phyloP scores from a whole-genome alignment of 30 jellyfish, hydroid and myxozoan species.

The Aurelia sp. region DNA sequence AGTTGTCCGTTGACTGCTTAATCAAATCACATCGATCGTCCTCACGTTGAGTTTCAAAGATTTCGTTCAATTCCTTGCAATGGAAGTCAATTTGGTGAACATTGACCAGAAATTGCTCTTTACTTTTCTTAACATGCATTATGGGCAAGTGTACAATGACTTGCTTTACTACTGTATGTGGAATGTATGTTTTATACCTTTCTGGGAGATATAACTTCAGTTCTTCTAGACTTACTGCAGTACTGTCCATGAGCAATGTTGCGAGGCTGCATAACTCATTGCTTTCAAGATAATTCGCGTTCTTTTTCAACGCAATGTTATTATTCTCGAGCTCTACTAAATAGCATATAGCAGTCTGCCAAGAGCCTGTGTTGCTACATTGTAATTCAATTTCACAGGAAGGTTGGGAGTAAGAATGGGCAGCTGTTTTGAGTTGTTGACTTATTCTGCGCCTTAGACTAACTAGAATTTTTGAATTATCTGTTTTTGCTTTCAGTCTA shows the following conservation, averaged over 20 bases:
- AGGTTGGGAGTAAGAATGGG: too few relatives aligned
- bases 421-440: too few relatives aligned
- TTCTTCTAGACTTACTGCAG: conserved; percentile 9
- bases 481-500: too few relatives aligned
- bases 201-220: conserved; percentile 5
- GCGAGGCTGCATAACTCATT: too few relatives aligned
- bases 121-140: neutral
- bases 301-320: too few relatives aligned
- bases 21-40: conserved; percentile 5
- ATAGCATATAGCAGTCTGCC: too few relatives aligned
- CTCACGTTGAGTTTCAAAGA: neutral
- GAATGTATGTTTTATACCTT: conserved; percentile 3
- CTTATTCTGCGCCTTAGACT: too few relatives aligned
- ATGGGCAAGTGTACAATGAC: conserved; percentile 8
- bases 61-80: conserved; percentile 11
- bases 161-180: conserved; percentile 16
- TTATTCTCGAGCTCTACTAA: too few relatives aligned
- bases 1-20: neutral
- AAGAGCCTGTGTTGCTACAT: too few relatives aligned
- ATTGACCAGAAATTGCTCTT: conserved; percentile 17
- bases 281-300: too few relatives aligned
- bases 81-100: conserved; percentile 13
- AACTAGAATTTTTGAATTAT: too few relatives aligned
- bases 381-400: too few relatives aligned
- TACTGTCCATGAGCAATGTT: neutral